A percentile compares a stretch with the other conserved stretches of the same genome.
Evolutionary conservation across 2,888 invertebrate genomes (phyloP).

Genomic region (Micropterix aruncella): DNA sequence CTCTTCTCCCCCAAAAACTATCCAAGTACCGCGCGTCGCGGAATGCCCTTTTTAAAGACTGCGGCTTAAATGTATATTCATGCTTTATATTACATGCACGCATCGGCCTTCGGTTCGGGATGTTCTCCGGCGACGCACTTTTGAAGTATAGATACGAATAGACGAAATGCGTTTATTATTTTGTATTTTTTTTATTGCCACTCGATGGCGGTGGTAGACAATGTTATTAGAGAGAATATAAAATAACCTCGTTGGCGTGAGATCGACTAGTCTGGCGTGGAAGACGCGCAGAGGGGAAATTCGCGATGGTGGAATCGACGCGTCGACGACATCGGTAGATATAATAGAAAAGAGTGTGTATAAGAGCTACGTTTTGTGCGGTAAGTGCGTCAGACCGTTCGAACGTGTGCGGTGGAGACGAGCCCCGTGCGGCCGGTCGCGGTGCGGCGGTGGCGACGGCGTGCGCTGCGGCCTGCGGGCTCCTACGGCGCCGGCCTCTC

Average conservation of each 20-base stretch:
- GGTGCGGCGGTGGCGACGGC: conserved; percentile 32
- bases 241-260: conserved; percentile 6
- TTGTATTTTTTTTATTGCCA: not conserved
- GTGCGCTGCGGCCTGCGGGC: conserved; percentile 25
- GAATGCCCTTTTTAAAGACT: too few species aligned
- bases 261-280: conserved; percentile 1
- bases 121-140: not conserved
- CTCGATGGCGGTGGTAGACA: conserved; percentile 1
- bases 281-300: conserved; percentile 7
- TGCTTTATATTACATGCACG: too few species aligned
- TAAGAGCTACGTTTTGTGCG: not conserved
- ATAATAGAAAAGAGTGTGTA: conserved; percentile 8
- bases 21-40: too few species aligned
- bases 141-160: too few species aligned
- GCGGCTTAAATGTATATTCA: too few species aligned
- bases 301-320: conserved; percentile 7
- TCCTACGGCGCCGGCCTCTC: conserved; percentile 21
- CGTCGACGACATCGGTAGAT: conserved; percentile 15
- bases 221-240: too few species aligned
- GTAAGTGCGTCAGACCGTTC: too few species aligned
- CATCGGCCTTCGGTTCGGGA: not conserved
- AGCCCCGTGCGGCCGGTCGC: conserved; percentile 26
- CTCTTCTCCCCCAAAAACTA: too few species aligned
- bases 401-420: conserved; percentile 28
- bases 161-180: too few species aligned